These are phyloP conservation scores for Lepus oiostolus DNA, from an alignment of 2,797 vertebrate genomes.

Conservation along the genomic window DNA sequence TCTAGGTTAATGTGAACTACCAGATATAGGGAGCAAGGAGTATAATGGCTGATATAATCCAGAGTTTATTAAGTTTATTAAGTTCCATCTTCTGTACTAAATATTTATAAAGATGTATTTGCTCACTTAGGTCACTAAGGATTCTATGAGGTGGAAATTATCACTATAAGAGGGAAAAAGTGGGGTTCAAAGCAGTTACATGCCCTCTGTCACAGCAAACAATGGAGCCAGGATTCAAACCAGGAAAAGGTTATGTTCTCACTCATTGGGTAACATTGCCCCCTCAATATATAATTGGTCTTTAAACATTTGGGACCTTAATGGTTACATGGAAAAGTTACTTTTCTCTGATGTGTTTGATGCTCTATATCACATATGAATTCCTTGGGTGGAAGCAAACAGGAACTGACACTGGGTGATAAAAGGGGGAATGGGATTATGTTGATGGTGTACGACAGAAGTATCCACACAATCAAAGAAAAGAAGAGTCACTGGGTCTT, in stretches of 20 bases:
- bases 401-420: not conserved
- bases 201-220: not conserved
- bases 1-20: slow-evolving; percentile 6
- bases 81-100: slow-evolving; percentile 8
- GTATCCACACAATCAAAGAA: not conserved
- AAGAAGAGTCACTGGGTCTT: not conserved
- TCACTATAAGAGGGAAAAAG: not conserved
- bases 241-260: not conserved
- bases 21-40: not conserved
- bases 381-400: not conserved
- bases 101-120: not conserved
- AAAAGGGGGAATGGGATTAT: not conserved
- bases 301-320: slow-evolving; percentile 22
- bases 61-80: not conserved
- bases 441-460: not conserved
- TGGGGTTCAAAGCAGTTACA: not conserved
- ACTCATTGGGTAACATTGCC: not conserved
- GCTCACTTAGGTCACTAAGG: slow-evolving; percentile 23
- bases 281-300: not conserved
- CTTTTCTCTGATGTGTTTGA: slow-evolving; percentile 9
- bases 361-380: not conserved
- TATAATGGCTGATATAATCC: not conserved
- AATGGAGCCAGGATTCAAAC: slow-evolving; percentile 7
- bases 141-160: not conserved
- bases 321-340: not conserved